Percentiles rank a stretch among this genome's conserved stretches.
Evolutionary conservation across 1,140 invertebrate species (phyloP).

Genomic region (Cydia amplana): DNA sequence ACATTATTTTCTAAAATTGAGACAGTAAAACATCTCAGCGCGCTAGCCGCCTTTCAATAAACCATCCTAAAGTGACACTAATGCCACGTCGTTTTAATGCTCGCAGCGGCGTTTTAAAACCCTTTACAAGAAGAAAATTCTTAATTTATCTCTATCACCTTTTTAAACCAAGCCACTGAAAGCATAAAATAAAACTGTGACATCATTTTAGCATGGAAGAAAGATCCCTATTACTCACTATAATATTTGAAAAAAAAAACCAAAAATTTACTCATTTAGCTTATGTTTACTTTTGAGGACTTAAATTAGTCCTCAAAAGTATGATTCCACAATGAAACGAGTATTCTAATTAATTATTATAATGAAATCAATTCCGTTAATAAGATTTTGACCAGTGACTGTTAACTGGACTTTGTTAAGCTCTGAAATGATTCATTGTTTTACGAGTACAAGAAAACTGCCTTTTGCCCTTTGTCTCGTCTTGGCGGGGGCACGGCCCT

Average conservation of each 20-base stretch:
- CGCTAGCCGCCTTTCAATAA: slow-evolving; percentile 55
- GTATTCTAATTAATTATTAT: no score
- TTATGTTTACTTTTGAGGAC: no score
- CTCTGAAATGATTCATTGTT: no score
- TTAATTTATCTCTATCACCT: slow-evolving; percentile 23
- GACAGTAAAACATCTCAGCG: slow-evolving; percentile 44
- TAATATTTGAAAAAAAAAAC: neutral
- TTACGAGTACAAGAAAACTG: no score
- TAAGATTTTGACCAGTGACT: no score
- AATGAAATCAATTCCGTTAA: no score
- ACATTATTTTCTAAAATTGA: slow-evolving; percentile 54
- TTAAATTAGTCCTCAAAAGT: no score
- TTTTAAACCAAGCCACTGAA: slow-evolving; percentile 3
- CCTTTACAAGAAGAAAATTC: slow-evolving; percentile 16
- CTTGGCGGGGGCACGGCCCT: no score
- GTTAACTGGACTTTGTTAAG: no score
- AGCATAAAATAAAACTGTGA: neutral
- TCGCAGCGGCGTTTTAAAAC: slow-evolving; percentile 27
- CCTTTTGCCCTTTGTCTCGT: no score
- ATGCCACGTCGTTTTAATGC: slow-evolving; percentile 54
- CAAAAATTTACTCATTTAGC: no score
- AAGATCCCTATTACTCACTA: neutral
- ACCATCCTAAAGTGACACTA: slow-evolving; percentile 50
- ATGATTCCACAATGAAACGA: no score
- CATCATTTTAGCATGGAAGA: neutral